Percentiles rank a stretch among this genome's conserved stretches.
phyloP scores from a whole-genome alignment of 2,113 vertebrate species.

The Lucifuga dentata region DNA sequence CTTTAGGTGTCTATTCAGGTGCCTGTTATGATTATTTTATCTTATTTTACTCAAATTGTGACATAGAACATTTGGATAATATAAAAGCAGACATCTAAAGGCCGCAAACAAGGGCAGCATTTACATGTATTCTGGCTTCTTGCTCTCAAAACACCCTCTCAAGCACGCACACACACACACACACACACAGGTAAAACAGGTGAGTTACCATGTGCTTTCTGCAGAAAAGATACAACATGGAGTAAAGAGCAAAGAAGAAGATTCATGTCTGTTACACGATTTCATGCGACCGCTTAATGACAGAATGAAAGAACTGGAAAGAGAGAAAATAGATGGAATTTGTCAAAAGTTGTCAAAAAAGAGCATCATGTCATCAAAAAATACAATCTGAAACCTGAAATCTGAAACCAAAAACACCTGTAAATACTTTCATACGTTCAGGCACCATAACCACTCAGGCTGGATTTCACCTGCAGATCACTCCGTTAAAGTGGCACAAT shows the following conservation, averaged over 20 bases:
- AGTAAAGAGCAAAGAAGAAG: constrained; percentile 22
- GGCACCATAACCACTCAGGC: constrained; percentile 75
- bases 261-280: not conserved
- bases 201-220: constrained; percentile 38
- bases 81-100: not conserved
- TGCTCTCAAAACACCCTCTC: not conserved
- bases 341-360: constrained; percentile 23
- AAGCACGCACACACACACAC: not conserved
- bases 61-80: not conserved
- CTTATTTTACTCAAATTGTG: not conserved
- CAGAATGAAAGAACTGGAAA: constrained; percentile 32
- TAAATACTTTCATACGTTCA: constrained; percentile 65
- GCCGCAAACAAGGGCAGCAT: not conserved
- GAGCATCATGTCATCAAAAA: constrained; percentile 52
- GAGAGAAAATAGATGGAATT: constrained; percentile 32
- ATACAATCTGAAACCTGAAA: constrained; percentile 58
- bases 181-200: constrained; percentile 9
- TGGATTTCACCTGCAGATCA: constrained; percentile 74
- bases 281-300: constrained; percentile 30
- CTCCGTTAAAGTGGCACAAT: constrained; percentile 78
- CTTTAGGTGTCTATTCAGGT: too few species aligned
- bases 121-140: not conserved
- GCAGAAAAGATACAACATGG: constrained; percentile 23
- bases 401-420: constrained; percentile 44
- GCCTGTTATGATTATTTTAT: not conserved